These are phyloP conservation scores for Therioaphis trifolii DNA, from an alignment of 2,888 invertebrate species.

Conservation along the genomic window DNA sequence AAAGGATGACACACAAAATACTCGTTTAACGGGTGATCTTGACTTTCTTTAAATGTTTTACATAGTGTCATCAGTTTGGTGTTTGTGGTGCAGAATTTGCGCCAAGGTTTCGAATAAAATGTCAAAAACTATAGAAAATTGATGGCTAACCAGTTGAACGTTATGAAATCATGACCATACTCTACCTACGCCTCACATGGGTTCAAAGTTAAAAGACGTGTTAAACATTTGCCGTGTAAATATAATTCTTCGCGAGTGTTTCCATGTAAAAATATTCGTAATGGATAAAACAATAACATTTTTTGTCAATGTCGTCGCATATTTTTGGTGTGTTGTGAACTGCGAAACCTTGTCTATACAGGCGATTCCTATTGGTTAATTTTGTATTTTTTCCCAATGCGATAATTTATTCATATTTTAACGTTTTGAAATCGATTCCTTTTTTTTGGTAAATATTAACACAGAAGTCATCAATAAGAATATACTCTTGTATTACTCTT, in stretches of 20 bases:
- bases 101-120: conserved; percentile 25
- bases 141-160: conserved; percentile 24
- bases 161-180: conserved; percentile 41
- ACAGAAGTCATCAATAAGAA: too few relatives aligned
- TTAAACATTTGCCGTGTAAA: background rate
- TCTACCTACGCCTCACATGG: background rate
- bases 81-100: background rate
- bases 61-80: background rate
- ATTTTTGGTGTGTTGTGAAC: too few relatives aligned
- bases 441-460: too few relatives aligned
- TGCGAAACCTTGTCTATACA: too few relatives aligned
- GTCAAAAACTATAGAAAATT: background rate
- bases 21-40: conserved; percentile 37
- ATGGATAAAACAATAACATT: background rate
- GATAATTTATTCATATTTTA: too few relatives aligned
- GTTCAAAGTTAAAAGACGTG: background rate
- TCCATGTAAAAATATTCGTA: background rate
- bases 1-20: conserved; percentile 45
- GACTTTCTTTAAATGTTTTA: conserved; percentile 25
- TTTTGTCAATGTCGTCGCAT: background rate
- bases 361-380: too few relatives aligned
- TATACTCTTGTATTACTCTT: too few relatives aligned
- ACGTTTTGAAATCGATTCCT: too few relatives aligned
- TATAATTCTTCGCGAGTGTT: background rate
- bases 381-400: too few relatives aligned